Evolutionary conservation across 2,113 vertebrate species (phyloP), one percentile per base, ranked within the genome.

Genomic region (Cardinalis cardinalis): DNA sequence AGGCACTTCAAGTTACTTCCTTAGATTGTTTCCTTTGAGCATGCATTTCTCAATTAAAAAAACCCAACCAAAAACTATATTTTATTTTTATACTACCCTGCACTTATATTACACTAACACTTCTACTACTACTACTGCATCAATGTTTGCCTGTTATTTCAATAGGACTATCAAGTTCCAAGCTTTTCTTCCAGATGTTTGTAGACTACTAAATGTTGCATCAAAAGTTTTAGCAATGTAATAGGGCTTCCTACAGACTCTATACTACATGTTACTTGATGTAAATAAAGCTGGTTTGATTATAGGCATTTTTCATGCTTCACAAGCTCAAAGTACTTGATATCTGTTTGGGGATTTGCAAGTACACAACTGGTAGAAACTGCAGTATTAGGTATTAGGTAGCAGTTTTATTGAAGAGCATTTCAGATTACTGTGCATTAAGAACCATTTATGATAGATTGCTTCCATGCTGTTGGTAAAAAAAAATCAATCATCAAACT

Each of bases 31-130:
- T 84, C 73, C 7, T 64, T 69, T 46, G 17, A 80, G 24, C 9
- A 61, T 31, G 6, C 17, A 36, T 58, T 34, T 85, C 23, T 66
- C 18, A 78, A 26, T 59, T 21, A 13, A 18, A 70, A 77, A 78
- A 32, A 40, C 0, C 0, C 11, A 16, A 51, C 2, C 7, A 34
- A 58, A 49, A 49, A 2, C 2, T 36, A 0, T 18, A 40, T 60
- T 79, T 48, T 91, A 32, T 29, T 88, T 72, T 59, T 72, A 36
- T 46, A 46, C 10, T 53, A 78, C 17, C 3, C 13, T 53, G 49
- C 14, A 21, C 40, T 70, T 44, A 13, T 40, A 29, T 43, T 77
- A 63, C 18, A 44, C 9, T 51, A 81, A 52, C 10, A 60, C 17
- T 34, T 79, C 38, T 70, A 25, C 18, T 77, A 71, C 31, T 82